Conservation (phyloP, 1,140 invertebrate genomes). For the Monochamus saltuarius region DNA sequence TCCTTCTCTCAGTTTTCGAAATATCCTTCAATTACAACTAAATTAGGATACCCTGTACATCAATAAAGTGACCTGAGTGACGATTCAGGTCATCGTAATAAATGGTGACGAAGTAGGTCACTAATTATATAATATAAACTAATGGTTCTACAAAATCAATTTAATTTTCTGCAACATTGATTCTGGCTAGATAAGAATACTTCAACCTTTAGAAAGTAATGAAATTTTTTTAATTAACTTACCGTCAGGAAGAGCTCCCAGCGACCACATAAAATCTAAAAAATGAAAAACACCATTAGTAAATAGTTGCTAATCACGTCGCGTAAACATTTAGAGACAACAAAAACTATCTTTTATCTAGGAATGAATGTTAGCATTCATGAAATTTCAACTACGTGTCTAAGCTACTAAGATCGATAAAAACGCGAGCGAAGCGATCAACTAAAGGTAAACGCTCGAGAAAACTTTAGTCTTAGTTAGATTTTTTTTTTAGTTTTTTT, state of each 20-base stretch:
- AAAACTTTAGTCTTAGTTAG: too few species aligned
- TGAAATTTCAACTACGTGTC: constrained; percentile 51
- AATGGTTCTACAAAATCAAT: too few species aligned
- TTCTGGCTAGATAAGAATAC: too few species aligned
- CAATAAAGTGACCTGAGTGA: too few species aligned
- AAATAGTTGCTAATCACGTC: constrained; percentile 17
- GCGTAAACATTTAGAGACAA: constrained; percentile 35
- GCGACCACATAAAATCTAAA: constrained; percentile 97
- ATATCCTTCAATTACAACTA: too few species aligned
- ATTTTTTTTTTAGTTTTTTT: constrained; percentile 3
- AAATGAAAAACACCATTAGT: constrained; percentile 64
- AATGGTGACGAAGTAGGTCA: too few species aligned
- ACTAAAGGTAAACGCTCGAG: constrained; percentile 20
- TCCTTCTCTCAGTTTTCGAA: too few species aligned
- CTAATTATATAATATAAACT: too few species aligned
- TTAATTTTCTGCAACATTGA: too few species aligned
- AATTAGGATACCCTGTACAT: too few species aligned
- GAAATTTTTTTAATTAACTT: constrained; percentile 61
- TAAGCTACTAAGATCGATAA: constrained; percentile 31
- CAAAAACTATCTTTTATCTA: constrained; percentile 36
- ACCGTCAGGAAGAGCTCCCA: constrained; percentile 96
- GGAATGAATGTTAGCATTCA: constrained; percentile 45
- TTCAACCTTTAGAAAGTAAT: too few species aligned
- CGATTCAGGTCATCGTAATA: too few species aligned
- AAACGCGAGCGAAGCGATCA: constrained; percentile 23